A percentile compares a stretch with the other conserved stretches of the same genome.
Conservation (phyloP, 2,113 vertebrate species). For the Brachirus orientalis region DNA sequence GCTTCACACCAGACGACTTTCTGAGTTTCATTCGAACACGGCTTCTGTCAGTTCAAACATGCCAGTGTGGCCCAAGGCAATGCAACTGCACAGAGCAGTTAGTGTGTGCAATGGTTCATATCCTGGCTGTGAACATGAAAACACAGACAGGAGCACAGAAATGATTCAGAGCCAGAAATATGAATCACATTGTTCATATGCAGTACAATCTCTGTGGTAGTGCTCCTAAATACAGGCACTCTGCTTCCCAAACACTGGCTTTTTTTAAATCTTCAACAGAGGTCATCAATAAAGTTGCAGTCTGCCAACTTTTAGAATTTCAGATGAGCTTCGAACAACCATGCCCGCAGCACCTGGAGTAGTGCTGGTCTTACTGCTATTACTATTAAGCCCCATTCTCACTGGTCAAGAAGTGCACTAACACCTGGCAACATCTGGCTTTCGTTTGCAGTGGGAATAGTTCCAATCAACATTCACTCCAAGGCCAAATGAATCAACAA, state of each 20-base stretch:
- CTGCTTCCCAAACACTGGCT: background rate
- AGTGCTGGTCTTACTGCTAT: too few species aligned
- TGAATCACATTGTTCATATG: slow-evolving; percentile 26
- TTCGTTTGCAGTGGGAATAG: too few species aligned
- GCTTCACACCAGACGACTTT: slow-evolving; percentile 31
- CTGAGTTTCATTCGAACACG: slow-evolving; percentile 37
- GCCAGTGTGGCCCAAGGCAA: slow-evolving; percentile 37
- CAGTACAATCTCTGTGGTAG: background rate
- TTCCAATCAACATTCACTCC: too few species aligned
- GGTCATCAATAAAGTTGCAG: too few species aligned
- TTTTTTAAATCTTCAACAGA: too few species aligned
- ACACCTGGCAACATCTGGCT: too few species aligned
- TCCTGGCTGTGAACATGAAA: slow-evolving; percentile 11
- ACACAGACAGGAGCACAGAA: slow-evolving; percentile 25
- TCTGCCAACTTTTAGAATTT: too few species aligned
- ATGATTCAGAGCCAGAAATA: slow-evolving; percentile 23
- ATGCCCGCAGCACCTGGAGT: too few species aligned
- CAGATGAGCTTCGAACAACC: too few species aligned
- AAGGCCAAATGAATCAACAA: too few species aligned
- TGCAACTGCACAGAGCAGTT: slow-evolving; percentile 24
- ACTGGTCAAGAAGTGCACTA: too few species aligned
- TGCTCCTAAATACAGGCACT: background rate
- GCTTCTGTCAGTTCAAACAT: slow-evolving; percentile 33
- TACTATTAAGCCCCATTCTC: too few species aligned
- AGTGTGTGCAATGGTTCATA: background rate